Percentiles rank a stretch among this genome's conserved stretches.
phyloP scores from a whole-genome alignment of 2,113 vertebrate genomes.

The Oncorhynchus masou region DNA sequence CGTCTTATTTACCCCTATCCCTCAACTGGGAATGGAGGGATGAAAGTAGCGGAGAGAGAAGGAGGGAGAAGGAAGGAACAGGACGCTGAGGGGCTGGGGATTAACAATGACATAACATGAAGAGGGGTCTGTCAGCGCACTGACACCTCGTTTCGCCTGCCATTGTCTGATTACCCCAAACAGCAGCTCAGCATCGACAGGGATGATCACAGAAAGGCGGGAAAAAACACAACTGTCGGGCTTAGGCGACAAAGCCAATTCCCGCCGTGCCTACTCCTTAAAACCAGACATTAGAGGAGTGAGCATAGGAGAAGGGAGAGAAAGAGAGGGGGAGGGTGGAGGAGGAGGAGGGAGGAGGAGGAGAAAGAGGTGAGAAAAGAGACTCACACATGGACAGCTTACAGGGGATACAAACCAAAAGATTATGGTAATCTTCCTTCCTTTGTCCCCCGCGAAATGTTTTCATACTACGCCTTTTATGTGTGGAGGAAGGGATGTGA shows the following conservation, averaged over 20 bases:
- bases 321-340: slow-evolving; percentile 50
- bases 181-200: slow-evolving; percentile 82
- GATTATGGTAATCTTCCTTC: slow-evolving; percentile 98
- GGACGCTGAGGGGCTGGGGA: slow-evolving; percentile 73
- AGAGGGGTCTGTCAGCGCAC: slow-evolving; percentile 83
- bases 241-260: slow-evolving; percentile 83
- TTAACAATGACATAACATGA: slow-evolving; percentile 82
- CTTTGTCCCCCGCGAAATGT: slow-evolving; percentile 98
- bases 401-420: slow-evolving; percentile 96
- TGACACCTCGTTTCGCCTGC: slow-evolving; percentile 85
- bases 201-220: slow-evolving; percentile 96
- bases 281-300: slow-evolving; percentile 84
- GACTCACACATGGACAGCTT: slow-evolving; percentile 70
- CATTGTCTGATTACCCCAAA: slow-evolving; percentile 83
- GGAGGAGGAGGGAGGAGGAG: slow-evolving; percentile 15
- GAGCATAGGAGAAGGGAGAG: slow-evolving; percentile 45
- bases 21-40: slow-evolving; percentile 45
- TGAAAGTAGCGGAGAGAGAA: slow-evolving; percentile 47
- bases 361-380: slow-evolving; percentile 34
- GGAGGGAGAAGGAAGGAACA: slow-evolving; percentile 24
- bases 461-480: slow-evolving; percentile 99
- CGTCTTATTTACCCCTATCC: slow-evolving; percentile 61
- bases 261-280: slow-evolving; percentile 84
- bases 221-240: slow-evolving; percentile 90
- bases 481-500: slow-evolving; percentile 97